These are phyloP conservation scores for Xestobium rufovillosum DNA, from an alignment of 2,888 invertebrate genomes.

Conservation along the genomic window DNA sequence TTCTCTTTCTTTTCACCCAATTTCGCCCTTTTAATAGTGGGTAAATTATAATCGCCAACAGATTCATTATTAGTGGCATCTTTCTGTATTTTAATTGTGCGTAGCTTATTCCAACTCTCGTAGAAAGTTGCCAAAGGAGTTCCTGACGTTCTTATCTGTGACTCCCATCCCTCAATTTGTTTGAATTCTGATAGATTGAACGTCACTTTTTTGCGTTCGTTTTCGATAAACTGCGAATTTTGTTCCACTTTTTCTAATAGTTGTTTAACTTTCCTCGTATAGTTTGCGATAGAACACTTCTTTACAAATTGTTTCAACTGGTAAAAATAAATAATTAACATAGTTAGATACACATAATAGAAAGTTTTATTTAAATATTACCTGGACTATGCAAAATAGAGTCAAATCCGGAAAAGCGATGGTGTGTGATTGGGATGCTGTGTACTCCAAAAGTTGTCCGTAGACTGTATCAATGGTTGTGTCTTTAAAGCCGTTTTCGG, in stretches of 20 bases:
- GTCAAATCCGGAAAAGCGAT: conserved; percentile 81
- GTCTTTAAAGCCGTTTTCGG: conserved; percentile 85
- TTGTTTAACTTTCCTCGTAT: conserved; percentile 76
- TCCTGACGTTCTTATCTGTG: conserved; percentile 57
- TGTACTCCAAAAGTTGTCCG: conserved; percentile 65
- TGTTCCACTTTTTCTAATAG: conserved; percentile 83
- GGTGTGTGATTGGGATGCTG: conserved; percentile 63
- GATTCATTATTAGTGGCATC: conserved; percentile 64
- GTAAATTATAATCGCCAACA: conserved; percentile 60
- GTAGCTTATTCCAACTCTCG: conserved; percentile 65
- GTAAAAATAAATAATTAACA: conserved; percentile 37
- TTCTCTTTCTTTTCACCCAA: conserved; percentile 36
- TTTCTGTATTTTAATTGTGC: conserved; percentile 65
- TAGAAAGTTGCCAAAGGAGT: conserved; percentile 69
- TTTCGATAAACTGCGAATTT: conserved; percentile 67
- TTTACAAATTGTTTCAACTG: conserved; percentile 78
- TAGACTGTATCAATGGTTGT: conserved; percentile 74
- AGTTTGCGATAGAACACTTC: conserved; percentile 70
- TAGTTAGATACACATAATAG: conserved; percentile 11
- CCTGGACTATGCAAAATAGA: conserved; percentile 64
- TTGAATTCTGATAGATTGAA: conserved; percentile 63
- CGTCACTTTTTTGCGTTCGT: conserved; percentile 61
- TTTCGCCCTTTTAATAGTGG: conserved; percentile 51
- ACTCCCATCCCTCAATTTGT: conserved; percentile 71
- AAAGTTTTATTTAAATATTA: conserved; percentile 36